Conservation (phyloP, 2,888 invertebrate genomes). For the Alloplasta piceator region DNA sequence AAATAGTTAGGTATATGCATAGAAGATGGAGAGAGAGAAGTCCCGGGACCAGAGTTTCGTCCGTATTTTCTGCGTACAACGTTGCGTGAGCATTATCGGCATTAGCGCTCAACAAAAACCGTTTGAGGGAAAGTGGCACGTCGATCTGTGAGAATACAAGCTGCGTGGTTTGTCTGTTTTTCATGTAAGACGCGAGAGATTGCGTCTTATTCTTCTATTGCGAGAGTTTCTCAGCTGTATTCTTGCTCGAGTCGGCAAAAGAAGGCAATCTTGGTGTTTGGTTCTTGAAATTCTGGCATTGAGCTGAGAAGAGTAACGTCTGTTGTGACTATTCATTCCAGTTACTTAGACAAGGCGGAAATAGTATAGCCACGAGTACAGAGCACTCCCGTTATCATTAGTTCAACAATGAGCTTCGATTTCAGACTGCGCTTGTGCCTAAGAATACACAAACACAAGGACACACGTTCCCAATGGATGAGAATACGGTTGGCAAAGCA, state of each 20-base stretch:
- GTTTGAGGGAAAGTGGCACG: slow-evolving; percentile 60
- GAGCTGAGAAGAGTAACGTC: slow-evolving; percentile 23
- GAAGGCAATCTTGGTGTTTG: slow-evolving; percentile 21
- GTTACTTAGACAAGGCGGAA: slow-evolving; percentile 1
- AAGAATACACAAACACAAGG: background rate
- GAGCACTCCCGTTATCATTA: slow-evolving; percentile 31
- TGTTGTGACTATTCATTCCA: background rate
- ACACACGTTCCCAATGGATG: background rate
- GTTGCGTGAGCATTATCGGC: slow-evolving; percentile 40
- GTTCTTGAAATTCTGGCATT: slow-evolving; percentile 8
- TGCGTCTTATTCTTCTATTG: slow-evolving; percentile 7
- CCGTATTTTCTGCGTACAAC: background rate
- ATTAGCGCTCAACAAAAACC: slow-evolving; percentile 47
- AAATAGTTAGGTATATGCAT: slow-evolving; percentile 61
- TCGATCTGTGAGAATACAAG: slow-evolving; percentile 43
- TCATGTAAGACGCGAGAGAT: slow-evolving; percentile 7
- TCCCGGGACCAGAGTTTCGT: background rate
- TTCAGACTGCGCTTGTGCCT: slow-evolving; percentile 8
- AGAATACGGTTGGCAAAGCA: slow-evolving; percentile 2
- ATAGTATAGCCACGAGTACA: slow-evolving; percentile 27
- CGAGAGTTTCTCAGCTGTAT: slow-evolving; percentile 12
- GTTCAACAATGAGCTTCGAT: slow-evolving; percentile 14
- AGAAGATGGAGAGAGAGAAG: background rate
- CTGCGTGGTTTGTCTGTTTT: slow-evolving; percentile 1
- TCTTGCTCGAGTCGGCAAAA: background rate